Base-by-base conservation (phyloP, 2,113 vertebrate genomes). In the Tor tambroides region DNA sequence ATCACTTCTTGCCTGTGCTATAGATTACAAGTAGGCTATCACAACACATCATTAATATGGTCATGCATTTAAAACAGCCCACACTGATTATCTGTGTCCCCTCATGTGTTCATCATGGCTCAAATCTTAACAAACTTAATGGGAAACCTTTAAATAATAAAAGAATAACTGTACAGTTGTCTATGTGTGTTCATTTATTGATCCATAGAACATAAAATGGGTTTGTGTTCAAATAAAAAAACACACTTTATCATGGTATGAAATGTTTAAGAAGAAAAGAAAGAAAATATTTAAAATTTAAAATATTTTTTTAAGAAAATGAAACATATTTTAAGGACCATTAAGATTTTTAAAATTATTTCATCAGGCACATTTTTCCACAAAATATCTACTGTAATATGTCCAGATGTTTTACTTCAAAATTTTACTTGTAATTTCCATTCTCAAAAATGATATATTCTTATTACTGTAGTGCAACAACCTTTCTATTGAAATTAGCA, bases 171-270 rank as follows among this genome's bases (percentile, higher is more conserved):
- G 4, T 12, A 56, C 28, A 15, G 6, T 61, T 80, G 23, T 41
- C 21, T n/a, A 4, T 38, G 78, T 80, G 78, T 80, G 56, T 63
- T 15, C 12, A 80, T 80, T 63, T 63, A 23, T 41, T 63, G 23
- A 43, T 41, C 11, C 1, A n/a, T 63, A 2, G 14, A 74, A 74
- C 23, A 19, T 19, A 28, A 17, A 26, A 77, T 7, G 14, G 49
- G 49, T 54, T 54, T 54, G 49, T 54, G 15, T 54, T 19, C 7
- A 38, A 6, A 38, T 5, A 19, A 54, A 49, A 54, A 15, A 49
- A 49, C 1, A 54, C 5, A 51, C 15, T 54, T 54, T 19, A 54
- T 54, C 51, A 54, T 19, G 21, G 49, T 54, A 19, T 19, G 51
- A 54, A 54, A 54, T 54, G 51, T 54, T 19, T 19, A 54, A 51